These are phyloP conservation scores for Platerodrilus igneus DNA, from an alignment of 2,888 invertebrate genomes.

Conservation along the genomic window DNA sequence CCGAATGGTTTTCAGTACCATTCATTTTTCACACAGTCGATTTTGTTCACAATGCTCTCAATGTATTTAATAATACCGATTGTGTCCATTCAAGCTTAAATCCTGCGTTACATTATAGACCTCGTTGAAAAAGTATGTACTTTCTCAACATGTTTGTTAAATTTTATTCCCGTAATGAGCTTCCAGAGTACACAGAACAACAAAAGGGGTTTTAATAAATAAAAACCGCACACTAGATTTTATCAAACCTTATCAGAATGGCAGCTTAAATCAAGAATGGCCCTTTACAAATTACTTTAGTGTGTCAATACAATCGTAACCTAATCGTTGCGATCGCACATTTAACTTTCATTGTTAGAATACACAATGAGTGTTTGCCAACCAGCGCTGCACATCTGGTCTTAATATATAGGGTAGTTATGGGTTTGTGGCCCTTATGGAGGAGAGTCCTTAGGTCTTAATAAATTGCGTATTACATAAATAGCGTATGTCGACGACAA, in stretches of 20 bases:
- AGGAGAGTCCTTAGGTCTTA: slow-evolving; percentile 32
- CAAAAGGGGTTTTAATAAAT: slow-evolving; percentile 42
- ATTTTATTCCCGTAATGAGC: slow-evolving; percentile 38
- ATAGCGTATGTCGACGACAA: slow-evolving; percentile 43
- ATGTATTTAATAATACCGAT: slow-evolving; percentile 36
- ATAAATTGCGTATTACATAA: slow-evolving; percentile 41
- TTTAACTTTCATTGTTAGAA: slow-evolving; percentile 47
- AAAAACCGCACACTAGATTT: slow-evolving; percentile 40
- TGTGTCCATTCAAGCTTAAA: slow-evolving; percentile 40
- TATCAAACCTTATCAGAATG: slow-evolving; percentile 38
- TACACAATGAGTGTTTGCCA: slow-evolving; percentile 45
- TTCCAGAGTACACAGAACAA: slow-evolving; percentile 36
- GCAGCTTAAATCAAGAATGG: slow-evolving; percentile 35
- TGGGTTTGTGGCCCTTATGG: slow-evolving; percentile 29
- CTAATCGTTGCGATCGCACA: slow-evolving; percentile 47
- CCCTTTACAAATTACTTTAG: slow-evolving; percentile 47
- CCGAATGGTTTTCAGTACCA: slow-evolving; percentile 24
- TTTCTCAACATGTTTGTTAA: slow-evolving; percentile 12
- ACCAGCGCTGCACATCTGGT: slow-evolving; percentile 47
- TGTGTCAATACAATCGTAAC: slow-evolving; percentile 47
- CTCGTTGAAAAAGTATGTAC: slow-evolving; percentile 16
- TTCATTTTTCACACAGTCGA: slow-evolving; percentile 26
- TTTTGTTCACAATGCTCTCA: slow-evolving; percentile 20
- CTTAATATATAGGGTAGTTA: slow-evolving; percentile 35
- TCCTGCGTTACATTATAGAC: slow-evolving; percentile 32